A percentile compares a stretch with the other conserved stretches of the same genome.
These are phyloP conservation scores for Camponotus vicinus DNA, from an alignment of 1,140 invertebrate species.

Conservation along the genomic window DNA sequence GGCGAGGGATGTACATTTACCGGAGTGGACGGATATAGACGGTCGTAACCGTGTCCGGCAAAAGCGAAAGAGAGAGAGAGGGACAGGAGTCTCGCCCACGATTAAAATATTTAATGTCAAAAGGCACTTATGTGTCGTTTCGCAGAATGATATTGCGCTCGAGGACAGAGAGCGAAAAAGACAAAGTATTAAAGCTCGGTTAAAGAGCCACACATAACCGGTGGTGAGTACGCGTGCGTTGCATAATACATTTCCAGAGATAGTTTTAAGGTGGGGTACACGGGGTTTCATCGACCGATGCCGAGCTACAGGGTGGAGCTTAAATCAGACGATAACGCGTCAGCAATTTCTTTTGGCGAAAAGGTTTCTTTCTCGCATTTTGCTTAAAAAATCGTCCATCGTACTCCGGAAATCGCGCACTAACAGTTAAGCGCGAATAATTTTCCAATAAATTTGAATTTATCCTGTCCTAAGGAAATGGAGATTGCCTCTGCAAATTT, in stretches of 20 bases:
- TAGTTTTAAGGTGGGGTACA: slow-evolving; percentile 58
- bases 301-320: slow-evolving; percentile 47
- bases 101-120: slow-evolving; percentile 60
- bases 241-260: slow-evolving; percentile 58
- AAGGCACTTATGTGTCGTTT: slow-evolving; percentile 47
- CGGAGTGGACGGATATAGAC: slow-evolving; percentile 19
- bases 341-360: slow-evolving; percentile 36
- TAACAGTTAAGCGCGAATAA: background rate
- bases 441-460: slow-evolving; percentile 1
- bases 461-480: background rate
- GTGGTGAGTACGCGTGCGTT: slow-evolving; percentile 53
- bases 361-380: background rate
- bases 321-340: slow-evolving; percentile 40
- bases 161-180: slow-evolving; percentile 1
- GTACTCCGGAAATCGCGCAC: background rate
- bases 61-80: background rate
- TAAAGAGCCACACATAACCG: slow-evolving; percentile 11
- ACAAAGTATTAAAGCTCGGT: slow-evolving; percentile 39
- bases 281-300: slow-evolving; percentile 57
- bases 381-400: background rate
- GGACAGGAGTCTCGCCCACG: background rate
- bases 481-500: background rate
- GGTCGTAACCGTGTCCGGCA: slow-evolving; percentile 15
- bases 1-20: background rate
- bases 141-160: slow-evolving; percentile 28